Conservation (phyloP, 2,797 vertebrate species). For the Gastrophryne carolinensis region DNA sequence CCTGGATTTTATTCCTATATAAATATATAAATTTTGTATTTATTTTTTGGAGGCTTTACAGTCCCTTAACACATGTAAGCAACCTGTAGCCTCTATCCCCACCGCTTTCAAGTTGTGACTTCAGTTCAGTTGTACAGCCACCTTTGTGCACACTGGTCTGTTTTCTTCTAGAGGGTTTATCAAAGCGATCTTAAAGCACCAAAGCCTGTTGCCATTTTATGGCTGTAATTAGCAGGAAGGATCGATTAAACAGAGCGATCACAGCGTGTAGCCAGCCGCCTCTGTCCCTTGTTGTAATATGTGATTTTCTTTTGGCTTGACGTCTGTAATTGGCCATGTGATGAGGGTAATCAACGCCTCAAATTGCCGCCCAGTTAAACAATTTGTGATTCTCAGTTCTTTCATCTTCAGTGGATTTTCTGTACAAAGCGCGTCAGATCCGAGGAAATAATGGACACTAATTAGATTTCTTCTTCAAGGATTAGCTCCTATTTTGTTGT, state of each 20-base stretch:
- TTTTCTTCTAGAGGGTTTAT: too few species aligned
- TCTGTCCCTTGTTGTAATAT: background rate
- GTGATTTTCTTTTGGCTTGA: background rate
- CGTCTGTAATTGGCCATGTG: background rate
- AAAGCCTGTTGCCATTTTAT: too few species aligned
- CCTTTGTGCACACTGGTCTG: too few species aligned
- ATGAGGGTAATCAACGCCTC: background rate
- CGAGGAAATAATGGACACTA: background rate
- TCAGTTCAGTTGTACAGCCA: too few species aligned
- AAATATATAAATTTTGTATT: too few species aligned
- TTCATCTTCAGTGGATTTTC: background rate
- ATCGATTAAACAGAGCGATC: background rate
- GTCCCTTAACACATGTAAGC: too few species aligned
- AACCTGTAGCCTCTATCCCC: too few species aligned
- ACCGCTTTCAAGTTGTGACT: too few species aligned
- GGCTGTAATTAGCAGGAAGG: background rate
- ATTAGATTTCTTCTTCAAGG: background rate
- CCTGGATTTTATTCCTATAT: too few species aligned
- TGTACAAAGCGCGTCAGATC: background rate
- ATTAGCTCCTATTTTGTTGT: background rate
- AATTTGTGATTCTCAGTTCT: background rate
- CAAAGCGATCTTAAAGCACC: too few species aligned
- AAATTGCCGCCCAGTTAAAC: background rate
- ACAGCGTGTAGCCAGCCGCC: background rate
- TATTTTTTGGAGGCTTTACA: too few species aligned